Evolutionary conservation across 1,140 invertebrate species (phyloP).

Genomic region (Drosophila paulistorum): DNA sequence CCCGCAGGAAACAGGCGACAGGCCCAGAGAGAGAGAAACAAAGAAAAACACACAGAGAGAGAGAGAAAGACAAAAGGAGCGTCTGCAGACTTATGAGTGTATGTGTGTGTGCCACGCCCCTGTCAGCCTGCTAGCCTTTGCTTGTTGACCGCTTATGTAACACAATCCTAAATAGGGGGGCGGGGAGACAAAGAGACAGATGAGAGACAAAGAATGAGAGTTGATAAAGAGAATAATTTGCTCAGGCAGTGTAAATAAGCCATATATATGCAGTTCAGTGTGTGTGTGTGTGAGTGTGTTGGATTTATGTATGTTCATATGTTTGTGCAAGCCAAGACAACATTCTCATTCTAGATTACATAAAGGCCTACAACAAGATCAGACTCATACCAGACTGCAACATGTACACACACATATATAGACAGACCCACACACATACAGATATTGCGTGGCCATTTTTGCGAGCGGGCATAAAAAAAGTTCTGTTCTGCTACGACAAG

Average conservation of each 20-base stretch:
- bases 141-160: slow-evolving; percentile 63
- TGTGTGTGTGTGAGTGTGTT: slow-evolving; percentile 16
- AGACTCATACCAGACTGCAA: slow-evolving; percentile 50
- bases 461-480: slow-evolving; percentile 34
- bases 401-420: slow-evolving; percentile 15
- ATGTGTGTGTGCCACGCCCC: slow-evolving; percentile 46
- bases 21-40: slow-evolving; percentile 8
- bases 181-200: slow-evolving; percentile 18
- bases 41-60: not conserved
- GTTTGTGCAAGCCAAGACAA: slow-evolving; percentile 41
- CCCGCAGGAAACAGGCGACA: slow-evolving; percentile 29
- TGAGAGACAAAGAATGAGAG: slow-evolving; percentile 1
- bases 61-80: slow-evolving; percentile 48
- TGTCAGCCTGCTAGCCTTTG: slow-evolving; percentile 45
- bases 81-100: slow-evolving; percentile 31
- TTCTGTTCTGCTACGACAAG: slow-evolving; percentile 52
- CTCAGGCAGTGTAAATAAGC: slow-evolving; percentile 36
- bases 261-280: not conserved
- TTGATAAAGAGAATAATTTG: slow-evolving; percentile 8
- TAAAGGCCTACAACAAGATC: slow-evolving; percentile 66
- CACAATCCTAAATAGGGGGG: slow-evolving; percentile 61
- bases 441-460: slow-evolving; percentile 55
- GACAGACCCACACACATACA: slow-evolving; percentile 4
- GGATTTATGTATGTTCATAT: slow-evolving; percentile 12
- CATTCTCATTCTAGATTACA: slow-evolving; percentile 77